Evolutionary conservation across 2,113 vertebrate genomes (phyloP).

Genomic region (Fukomys damarensis): DNA sequence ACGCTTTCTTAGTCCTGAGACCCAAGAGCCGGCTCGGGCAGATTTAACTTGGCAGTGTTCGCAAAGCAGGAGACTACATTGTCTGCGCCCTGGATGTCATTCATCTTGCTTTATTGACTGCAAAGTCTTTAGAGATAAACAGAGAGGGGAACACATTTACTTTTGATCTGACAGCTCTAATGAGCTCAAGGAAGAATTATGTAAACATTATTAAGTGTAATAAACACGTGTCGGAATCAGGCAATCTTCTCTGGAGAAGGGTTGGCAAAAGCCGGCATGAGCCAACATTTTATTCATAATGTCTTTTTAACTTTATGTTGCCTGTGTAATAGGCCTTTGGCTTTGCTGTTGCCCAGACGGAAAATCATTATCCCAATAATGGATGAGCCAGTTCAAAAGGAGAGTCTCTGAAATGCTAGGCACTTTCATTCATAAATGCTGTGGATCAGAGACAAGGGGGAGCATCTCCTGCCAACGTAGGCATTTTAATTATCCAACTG

Average conservation of each 20-base stretch:
- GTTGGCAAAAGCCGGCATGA: slow-evolving; percentile 82
- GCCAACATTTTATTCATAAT: slow-evolving; percentile 83
- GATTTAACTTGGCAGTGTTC: slow-evolving; percentile 57
- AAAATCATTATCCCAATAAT: slow-evolving; percentile 88
- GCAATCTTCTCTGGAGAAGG: slow-evolving; percentile 83
- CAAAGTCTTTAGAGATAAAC: slow-evolving; percentile 80
- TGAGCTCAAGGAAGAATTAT: slow-evolving; percentile 86
- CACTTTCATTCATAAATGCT: slow-evolving; percentile 84
- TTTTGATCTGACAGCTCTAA: slow-evolving; percentile 86
- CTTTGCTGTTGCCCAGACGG: slow-evolving; percentile 82
- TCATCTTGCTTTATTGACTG: slow-evolving; percentile 70
- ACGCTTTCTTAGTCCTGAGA: not conserved
- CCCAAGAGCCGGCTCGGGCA: not conserved
- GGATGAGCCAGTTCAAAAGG: slow-evolving; percentile 85
- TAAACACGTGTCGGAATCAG: slow-evolving; percentile 86
- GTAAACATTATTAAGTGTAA: slow-evolving; percentile 89
- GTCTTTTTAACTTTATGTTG: slow-evolving; percentile 89
- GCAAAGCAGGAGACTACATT: not conserved
- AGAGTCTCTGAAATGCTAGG: slow-evolving; percentile 81
- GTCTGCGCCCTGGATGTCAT: slow-evolving; percentile 26
- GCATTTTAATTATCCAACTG: slow-evolving; percentile 84
- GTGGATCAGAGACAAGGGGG: slow-evolving; percentile 74
- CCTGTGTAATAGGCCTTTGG: slow-evolving; percentile 85
- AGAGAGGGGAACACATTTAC: slow-evolving; percentile 66
- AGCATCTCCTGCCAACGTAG: slow-evolving; percentile 81